Evolutionary conservation across 1,140 invertebrate genomes (phyloP).

Genomic region (Chrysoperla carnea): DNA sequence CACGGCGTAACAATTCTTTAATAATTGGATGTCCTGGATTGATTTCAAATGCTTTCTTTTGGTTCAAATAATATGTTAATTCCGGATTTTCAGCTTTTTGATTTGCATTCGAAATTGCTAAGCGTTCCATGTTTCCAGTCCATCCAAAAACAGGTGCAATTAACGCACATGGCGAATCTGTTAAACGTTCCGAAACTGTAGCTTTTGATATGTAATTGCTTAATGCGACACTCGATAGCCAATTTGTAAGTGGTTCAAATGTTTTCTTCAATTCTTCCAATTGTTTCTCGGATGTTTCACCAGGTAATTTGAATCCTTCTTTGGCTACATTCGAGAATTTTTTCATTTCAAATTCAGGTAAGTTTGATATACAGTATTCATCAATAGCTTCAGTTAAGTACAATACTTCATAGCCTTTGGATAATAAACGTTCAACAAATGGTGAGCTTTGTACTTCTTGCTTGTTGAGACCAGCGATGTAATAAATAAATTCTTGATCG

Average conservation of each 20-base stretch:
- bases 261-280: constrained; percentile 61
- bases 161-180: constrained; percentile 86
- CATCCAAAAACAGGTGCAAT: constrained; percentile 95
- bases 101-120: constrained; percentile 92
- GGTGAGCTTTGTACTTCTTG: constrained; percentile 86
- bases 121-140: constrained; percentile 98
- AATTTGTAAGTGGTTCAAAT: constrained; percentile 83
- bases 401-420: constrained; percentile 92
- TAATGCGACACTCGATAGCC: constrained; percentile 74
- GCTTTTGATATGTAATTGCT: constrained; percentile 75
- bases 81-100: constrained; percentile 89
- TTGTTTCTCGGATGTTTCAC: constrained; percentile 63
- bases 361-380: constrained; percentile 89
- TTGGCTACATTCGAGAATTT: constrained; percentile 99
- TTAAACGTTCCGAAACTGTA: constrained; percentile 74
- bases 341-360: constrained; percentile 98
- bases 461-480: constrained; percentile 77
- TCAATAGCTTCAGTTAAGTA: constrained; percentile 95
- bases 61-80: constrained; percentile 70
- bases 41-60: constrained; percentile 96
- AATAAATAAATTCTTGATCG: constrained; percentile 94
- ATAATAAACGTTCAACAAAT: constrained; percentile 85
- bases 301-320: constrained; percentile 84
- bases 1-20: constrained; percentile 70
- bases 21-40: constrained; percentile 95